Evolutionary conservation across 2,113 vertebrate genomes (phyloP).

Genomic region (Platichthys stellatus): DNA sequence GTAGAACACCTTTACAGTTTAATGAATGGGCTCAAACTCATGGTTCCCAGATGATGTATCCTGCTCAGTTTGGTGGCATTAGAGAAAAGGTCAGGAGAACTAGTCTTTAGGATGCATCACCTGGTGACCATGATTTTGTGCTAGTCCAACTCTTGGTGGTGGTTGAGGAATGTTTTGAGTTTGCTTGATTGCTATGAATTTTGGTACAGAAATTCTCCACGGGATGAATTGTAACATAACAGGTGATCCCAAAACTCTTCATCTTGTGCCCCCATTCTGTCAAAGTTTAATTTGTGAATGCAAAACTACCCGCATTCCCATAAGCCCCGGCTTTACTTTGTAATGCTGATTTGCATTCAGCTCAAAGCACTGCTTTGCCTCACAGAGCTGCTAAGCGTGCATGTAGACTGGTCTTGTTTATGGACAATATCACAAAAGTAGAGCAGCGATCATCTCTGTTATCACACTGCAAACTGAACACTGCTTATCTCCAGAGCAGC

Average conservation of each 20-base stretch:
- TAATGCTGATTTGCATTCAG: background rate
- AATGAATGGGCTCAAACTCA: background rate
- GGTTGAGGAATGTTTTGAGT: no score
- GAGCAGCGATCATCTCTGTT: conserved; percentile 6
- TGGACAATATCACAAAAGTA: conserved; percentile 16
- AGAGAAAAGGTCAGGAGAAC: no score
- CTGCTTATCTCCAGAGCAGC: conserved; percentile 23
- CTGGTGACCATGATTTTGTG: background rate
- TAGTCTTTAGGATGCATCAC: background rate
- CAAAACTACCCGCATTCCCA: background rate
- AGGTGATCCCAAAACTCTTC: background rate
- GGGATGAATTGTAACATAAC: background rate
- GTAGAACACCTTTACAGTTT: background rate
- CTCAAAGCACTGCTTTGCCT: conserved; percentile 6
- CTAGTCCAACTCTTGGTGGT: background rate
- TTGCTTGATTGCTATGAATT: background rate
- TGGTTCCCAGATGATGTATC: background rate
- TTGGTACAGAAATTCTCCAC: background rate
- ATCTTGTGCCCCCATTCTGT: background rate
- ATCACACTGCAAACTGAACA: background rate
- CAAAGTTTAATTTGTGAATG: background rate
- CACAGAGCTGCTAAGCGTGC: background rate
- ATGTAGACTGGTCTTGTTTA: background rate
- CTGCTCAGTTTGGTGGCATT: no score
- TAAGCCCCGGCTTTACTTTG: background rate